These are phyloP conservation scores for Prunella himalayana DNA, from an alignment of 2,113 vertebrate species.

Conservation along the genomic window DNA sequence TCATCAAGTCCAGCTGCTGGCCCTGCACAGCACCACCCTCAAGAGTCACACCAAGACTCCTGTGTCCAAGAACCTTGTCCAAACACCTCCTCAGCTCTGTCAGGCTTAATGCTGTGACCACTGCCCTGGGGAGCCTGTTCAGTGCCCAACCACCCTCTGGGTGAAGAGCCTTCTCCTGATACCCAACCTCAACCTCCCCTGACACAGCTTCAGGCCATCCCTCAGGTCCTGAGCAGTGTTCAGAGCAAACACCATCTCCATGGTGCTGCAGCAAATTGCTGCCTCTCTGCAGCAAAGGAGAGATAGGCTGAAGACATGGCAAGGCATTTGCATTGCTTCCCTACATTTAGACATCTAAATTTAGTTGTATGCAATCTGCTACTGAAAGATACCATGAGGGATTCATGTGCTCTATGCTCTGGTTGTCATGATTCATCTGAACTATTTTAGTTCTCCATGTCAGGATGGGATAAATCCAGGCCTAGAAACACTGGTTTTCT, in stretches of 20 bases:
- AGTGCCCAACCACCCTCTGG: not conserved
- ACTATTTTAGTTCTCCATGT: not conserved
- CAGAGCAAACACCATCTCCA: not conserved
- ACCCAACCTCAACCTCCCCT: rapidly evolving
- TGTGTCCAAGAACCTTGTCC: not conserved
- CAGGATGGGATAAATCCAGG: not conserved
- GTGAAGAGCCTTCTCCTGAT: not conserved
- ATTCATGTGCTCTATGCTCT: not conserved
- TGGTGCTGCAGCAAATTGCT: not conserved
- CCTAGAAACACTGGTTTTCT: not conserved
- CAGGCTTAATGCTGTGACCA: not conserved
- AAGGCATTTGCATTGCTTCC: not conserved
- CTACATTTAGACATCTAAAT: not conserved
- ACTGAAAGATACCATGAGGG: not conserved
- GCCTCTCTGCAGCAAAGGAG: not conserved
- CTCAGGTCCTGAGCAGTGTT: rapidly evolving
- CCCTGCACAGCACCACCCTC: not conserved
- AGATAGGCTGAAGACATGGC: not conserved
- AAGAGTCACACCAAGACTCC: too few species aligned
- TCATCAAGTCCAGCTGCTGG: not conserved
- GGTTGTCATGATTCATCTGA: not conserved
- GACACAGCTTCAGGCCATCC: not conserved
- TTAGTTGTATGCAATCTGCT: not conserved
- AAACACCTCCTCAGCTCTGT: not conserved
- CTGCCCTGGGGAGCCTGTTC: not conserved